These are phyloP conservation scores for Orthosia gothica DNA, from an alignment of 2,888 invertebrate genomes.

Conservation along the genomic window DNA sequence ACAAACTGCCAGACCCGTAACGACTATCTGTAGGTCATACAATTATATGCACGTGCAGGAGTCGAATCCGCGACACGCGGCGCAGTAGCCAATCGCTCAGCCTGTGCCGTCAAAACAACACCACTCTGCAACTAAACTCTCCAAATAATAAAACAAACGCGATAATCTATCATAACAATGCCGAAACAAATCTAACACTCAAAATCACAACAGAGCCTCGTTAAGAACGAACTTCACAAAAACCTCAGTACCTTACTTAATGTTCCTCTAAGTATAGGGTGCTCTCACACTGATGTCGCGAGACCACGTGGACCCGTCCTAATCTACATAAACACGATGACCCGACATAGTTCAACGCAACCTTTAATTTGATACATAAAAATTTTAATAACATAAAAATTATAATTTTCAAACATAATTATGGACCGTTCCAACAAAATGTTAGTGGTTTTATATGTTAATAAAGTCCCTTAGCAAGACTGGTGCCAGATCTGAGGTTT, in stretches of 20 bases:
- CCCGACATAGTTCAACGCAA: conserved; percentile 61
- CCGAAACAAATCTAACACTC: conserved; percentile 38
- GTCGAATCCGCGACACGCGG: no score
- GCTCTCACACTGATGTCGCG: conserved; percentile 59
- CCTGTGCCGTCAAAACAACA: no score
- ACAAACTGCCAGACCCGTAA: no score
- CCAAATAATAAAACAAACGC: conserved; percentile 42
- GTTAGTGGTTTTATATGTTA: conserved; percentile 60
- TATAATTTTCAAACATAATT: conserved; percentile 60
- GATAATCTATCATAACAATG: conserved; percentile 33
- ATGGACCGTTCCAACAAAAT: conserved; percentile 55
- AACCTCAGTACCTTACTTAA: conserved; percentile 64
- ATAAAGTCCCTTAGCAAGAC: no score
- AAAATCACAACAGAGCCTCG: conserved; percentile 38
- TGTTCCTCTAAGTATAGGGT: conserved; percentile 67
- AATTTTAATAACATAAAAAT: conserved; percentile 60
- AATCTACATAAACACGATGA: conserved; percentile 61
- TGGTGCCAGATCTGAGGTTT: no score
- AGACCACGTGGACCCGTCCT: conserved; percentile 42
- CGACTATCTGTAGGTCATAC: no score
- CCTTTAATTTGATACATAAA: conserved; percentile 61
- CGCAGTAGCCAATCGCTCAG: no score
- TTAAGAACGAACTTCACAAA: conserved; percentile 33
- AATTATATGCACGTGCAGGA: no score
- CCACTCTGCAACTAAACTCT: background rate